These are phyloP conservation scores for Sarcophaga subvicina DNA, from an alignment of 2,888 invertebrate species.

Conservation along the genomic window DNA sequence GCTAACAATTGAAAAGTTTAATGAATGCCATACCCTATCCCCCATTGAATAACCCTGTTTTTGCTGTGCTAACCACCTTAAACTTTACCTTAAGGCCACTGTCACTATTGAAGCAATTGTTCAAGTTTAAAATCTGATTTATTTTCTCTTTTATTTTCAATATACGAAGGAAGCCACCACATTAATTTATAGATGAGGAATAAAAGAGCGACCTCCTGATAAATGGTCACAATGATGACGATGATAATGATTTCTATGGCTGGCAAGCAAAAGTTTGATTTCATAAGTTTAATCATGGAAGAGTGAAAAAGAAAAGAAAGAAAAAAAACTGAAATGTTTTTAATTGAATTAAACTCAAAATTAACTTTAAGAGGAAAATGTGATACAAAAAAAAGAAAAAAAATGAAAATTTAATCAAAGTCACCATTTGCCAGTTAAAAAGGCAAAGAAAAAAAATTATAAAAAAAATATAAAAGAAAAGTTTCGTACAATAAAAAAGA, in stretches of 20 bases:
- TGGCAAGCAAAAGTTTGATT: slow-evolving; percentile 63
- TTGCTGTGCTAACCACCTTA: background rate
- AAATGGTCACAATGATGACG: slow-evolving; percentile 31
- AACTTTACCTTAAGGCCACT: slow-evolving; percentile 43
- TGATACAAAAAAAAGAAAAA: slow-evolving; percentile 15
- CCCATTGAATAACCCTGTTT: background rate
- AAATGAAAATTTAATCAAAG: slow-evolving; percentile 53
- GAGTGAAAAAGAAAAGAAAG: background rate
- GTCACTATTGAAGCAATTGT: slow-evolving; percentile 18
- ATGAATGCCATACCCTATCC: slow-evolving; percentile 35
- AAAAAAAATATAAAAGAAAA: slow-evolving; percentile 36
- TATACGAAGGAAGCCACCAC: slow-evolving; percentile 23
- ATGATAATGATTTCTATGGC: slow-evolving; percentile 40
- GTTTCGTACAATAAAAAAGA: slow-evolving; percentile 25
- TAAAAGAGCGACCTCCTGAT: slow-evolving; percentile 26
- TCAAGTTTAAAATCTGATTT: slow-evolving; percentile 42
- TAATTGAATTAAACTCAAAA: slow-evolving; percentile 62
- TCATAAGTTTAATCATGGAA: slow-evolving; percentile 54
- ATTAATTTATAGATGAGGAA: slow-evolving; percentile 22
- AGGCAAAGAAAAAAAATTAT: background rate
- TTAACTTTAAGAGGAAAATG: slow-evolving; percentile 39
- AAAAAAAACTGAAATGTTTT: slow-evolving; percentile 19
- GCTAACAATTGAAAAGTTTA: slow-evolving; percentile 65
- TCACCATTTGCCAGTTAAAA: slow-evolving; percentile 53
- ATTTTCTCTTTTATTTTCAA: slow-evolving; percentile 2